Conservation (phyloP, 30 jellyfish, hydroid and myxozoan species). For the Sanderia malayensis region DNA sequence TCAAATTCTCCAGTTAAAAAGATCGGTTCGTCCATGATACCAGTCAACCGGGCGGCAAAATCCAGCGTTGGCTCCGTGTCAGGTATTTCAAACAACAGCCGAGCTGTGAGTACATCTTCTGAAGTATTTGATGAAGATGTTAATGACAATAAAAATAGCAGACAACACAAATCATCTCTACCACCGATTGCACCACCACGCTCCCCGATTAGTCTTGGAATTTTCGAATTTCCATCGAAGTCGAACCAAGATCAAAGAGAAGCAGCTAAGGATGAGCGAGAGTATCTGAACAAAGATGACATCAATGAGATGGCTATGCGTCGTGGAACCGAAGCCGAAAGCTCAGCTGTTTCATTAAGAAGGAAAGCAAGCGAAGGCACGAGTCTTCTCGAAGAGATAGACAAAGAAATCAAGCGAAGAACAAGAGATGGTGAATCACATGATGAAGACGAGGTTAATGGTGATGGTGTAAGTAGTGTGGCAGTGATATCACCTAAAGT, state of each 20-base stretch:
- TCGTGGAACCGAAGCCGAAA: neutral
- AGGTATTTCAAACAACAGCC: conserved; percentile 36
- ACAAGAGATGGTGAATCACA: conserved; percentile 28
- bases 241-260: conserved; percentile 16
- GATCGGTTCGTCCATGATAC: neutral
- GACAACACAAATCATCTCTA: conserved; percentile 3
- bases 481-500: conserved; percentile 23
- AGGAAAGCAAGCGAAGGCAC: conserved; percentile 13
- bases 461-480: no score
- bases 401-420: conserved; percentile 46
- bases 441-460: conserved; percentile 30
- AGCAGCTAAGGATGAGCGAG: conserved; percentile 11
- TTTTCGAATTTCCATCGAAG: conserved; percentile 59
- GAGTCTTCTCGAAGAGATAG: conserved; percentile 63
- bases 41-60: conserved; percentile 4
- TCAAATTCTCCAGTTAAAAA: conserved; percentile 14
- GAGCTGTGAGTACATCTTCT: conserved; percentile 37
- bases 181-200: conserved; percentile 84
- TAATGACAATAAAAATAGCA: neutral
- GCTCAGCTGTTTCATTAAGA: conserved; percentile 16
- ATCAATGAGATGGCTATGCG: conserved; percentile 30
- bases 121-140: conserved; percentile 42
- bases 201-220: conserved; percentile 82
- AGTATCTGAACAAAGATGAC: conserved; percentile 43
- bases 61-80: conserved; percentile 39